Conservation (phyloP, 2,113 vertebrate species). For the Globicephala melas region DNA sequence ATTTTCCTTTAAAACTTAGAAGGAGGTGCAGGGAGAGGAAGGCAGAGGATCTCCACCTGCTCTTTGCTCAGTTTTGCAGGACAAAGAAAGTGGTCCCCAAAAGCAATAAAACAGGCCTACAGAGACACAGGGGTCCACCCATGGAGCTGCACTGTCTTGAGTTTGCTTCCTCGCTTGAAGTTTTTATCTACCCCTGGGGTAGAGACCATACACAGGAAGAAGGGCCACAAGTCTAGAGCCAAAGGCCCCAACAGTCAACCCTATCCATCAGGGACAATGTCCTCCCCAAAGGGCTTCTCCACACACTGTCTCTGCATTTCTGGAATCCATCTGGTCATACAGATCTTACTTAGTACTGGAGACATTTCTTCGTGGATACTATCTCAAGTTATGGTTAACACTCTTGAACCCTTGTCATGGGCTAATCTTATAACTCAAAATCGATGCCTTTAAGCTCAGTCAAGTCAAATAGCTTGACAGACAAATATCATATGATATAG, state of each 20-base stretch:
- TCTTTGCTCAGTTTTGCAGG: not conserved
- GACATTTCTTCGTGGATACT: not conserved
- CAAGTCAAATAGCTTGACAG: not conserved
- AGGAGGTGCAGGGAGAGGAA: not conserved
- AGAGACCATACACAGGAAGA: not conserved
- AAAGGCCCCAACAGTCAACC: accelerated
- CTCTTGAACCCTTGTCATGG: not conserved
- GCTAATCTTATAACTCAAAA: not conserved
- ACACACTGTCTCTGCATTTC: not conserved
- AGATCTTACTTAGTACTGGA: not conserved
- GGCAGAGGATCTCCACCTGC: not conserved
- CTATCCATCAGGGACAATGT: not conserved
- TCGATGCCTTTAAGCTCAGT: not conserved
- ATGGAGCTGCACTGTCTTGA: not conserved
- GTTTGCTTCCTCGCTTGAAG: not conserved
- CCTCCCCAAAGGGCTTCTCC: not conserved
- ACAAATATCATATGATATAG: not conserved
- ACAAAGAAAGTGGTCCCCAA: not conserved
- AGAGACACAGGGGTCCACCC: not conserved
- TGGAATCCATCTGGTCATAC: not conserved
- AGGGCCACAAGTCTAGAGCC: not conserved
- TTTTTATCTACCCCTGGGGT: not conserved
- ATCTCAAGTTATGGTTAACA: not conserved
- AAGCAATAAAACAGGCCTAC: not conserved
- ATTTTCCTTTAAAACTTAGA: not conserved